Evolutionary conservation across 2,113 vertebrate species (phyloP), one percentile per base, ranked within the genome.

Genomic region (Seriola quinqueradiata): DNA sequence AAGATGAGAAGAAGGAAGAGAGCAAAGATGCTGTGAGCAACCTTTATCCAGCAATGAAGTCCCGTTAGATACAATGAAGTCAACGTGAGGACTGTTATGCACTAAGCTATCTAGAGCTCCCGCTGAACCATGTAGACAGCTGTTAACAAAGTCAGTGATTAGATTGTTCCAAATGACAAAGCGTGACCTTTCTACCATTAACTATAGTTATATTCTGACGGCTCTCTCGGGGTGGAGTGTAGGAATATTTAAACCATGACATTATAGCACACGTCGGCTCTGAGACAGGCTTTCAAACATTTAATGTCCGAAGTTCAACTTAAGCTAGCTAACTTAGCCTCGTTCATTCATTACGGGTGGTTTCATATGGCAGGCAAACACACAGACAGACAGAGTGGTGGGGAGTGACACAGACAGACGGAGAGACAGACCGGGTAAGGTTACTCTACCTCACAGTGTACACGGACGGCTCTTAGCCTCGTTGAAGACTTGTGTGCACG

Each of bases 371-470:
- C 3, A 52, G 17, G 28, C 2, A 54, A 4, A 55, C n/a, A 54
- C 2, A 54, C 21, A 12, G 52, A 11, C 21, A n/a, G 52, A 38
- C 42, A 17, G 5, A 52, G 13, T 6, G 28, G 19, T 52, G 50
- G 17, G 17, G 5, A 48, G 48, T 50, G 48, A 50, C 48, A 52
- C 50, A 21, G 2, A 8, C 5, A 52, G 7, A 25, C 48, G 8
- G 17, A 6, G 1, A 52, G 50, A n/a, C 46, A 48, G 46, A 48
- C 14, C 50, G 10, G 36, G 34, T 12, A 9, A 4, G 5, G 28
- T 36, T 7, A 69, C n/a, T 55, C 23, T 85, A 88, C 82, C 84
- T 78, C 84, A 54, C 5, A 59, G 17, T 52, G n/a, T 21, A n/a
- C 34, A 54, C 36, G 5, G 25, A 48, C 13, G 42, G 23, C 0